Evolutionary conservation across 2,888 invertebrate species (phyloP).

Genomic region (Xanthia icteritia): DNA sequence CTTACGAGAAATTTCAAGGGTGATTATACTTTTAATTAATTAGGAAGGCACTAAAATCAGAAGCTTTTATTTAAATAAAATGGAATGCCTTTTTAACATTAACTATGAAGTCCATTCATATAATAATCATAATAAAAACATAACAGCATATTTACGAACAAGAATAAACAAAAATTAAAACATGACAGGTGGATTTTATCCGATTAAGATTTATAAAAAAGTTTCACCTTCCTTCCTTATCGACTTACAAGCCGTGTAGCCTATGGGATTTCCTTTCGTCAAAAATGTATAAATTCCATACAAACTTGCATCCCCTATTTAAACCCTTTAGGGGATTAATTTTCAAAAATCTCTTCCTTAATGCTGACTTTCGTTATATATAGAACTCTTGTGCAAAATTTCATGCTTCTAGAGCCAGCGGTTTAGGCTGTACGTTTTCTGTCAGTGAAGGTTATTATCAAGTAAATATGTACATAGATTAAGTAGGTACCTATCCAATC

Average conservation of each 20-base stretch:
- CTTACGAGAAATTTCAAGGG: not conserved
- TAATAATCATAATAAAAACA: not conserved
- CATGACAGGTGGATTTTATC: constrained; percentile 23
- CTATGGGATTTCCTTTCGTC: too few species aligned
- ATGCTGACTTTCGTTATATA: too few species aligned
- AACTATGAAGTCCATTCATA: not conserved
- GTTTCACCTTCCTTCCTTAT: not conserved
- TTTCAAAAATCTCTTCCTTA: too few species aligned
- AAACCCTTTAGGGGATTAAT: too few species aligned
- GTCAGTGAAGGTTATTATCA: too few species aligned
- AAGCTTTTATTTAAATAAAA: not conserved
- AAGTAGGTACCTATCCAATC: not conserved
- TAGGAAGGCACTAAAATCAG: too few species aligned
- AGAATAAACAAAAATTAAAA: constrained; percentile 9
- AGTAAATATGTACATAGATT: too few species aligned
- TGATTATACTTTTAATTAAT: not conserved
- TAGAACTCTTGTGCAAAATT: too few species aligned
- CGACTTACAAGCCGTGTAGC: not conserved
- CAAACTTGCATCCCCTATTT: too few species aligned
- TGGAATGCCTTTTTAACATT: not conserved
- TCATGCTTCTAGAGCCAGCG: too few species aligned
- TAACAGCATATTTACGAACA: not conserved
- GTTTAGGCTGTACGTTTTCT: too few species aligned
- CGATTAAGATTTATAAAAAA: not conserved
- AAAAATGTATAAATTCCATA: too few species aligned